Evolutionary conservation across 2,797 vertebrate species (phyloP).

Genomic region (Balearica regulorum): DNA sequence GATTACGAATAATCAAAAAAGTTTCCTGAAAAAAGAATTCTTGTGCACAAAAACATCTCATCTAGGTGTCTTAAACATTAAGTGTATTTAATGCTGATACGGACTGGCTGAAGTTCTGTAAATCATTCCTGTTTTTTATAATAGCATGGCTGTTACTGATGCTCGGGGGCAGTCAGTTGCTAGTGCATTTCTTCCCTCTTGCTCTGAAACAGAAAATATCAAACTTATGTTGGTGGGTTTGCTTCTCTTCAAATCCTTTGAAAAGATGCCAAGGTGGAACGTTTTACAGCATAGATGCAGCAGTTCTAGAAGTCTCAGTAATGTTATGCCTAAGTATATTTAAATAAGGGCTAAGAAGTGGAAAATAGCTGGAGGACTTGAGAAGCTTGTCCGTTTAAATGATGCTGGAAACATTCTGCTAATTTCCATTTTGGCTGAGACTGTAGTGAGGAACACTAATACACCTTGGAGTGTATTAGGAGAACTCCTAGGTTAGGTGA

Average conservation of each 20-base stretch:
- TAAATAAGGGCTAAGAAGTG: not conserved
- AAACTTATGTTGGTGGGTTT: not conserved
- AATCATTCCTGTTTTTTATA: not conserved
- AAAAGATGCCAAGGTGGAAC: not conserved
- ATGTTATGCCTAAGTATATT: not conserved
- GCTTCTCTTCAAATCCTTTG: not conserved
- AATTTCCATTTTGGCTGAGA: not conserved
- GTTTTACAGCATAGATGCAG: not conserved
- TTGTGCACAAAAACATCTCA: not conserved
- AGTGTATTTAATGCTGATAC: not conserved
- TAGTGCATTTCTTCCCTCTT: not conserved
- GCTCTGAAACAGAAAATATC: not conserved
- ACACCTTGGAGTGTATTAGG: not conserved
- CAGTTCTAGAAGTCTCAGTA: not conserved
- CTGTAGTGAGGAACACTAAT: not conserved
- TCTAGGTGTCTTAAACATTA: not conserved
- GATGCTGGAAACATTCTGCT: not conserved
- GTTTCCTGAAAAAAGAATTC: not conserved
- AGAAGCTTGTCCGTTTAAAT: not conserved
- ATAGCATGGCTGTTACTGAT: not conserved
- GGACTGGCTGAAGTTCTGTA: not conserved
- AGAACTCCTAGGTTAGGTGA: not conserved
- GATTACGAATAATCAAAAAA: not conserved
- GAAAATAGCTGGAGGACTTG: constrained; percentile 1
- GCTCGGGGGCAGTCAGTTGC: not conserved